Base-by-base conservation (phyloP, 2,888 invertebrate genomes). In the Uloborus plumipes region DNA sequence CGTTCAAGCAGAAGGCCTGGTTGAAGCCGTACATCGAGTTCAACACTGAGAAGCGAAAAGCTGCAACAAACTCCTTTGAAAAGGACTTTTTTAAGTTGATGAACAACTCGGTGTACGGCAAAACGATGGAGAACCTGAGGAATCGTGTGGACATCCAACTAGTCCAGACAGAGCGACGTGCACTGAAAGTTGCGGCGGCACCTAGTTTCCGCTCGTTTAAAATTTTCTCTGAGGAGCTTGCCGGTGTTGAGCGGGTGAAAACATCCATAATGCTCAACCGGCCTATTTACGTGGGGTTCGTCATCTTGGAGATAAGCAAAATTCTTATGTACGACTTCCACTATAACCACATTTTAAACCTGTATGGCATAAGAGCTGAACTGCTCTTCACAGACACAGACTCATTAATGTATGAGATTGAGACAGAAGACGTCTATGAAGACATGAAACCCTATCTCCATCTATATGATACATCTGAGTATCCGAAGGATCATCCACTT, bases 91-190 rank as follows among this genome's bases (percentile, higher is more conserved):
- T 86, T 81, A 89, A 89, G 86, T 76, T 88, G 26, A 87, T 88
- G 87, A 88, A 88, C 76, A 89, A 89, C 83, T 78, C 86, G 13
- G 87, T 89, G 87, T 85, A 88, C 88, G 2, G 90, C 89, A 86
- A 88, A 88, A 1, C 89, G 89, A 87, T 89, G 89, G 85, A 89
- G 89, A 86, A 88, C 89, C 15, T 84, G 88, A 51, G 89, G 89
- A 61, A 86, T 87, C 69, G 86, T 87, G n/a, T 26, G n/a, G n/a
- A n/a, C n/a, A n/a, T n/a, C n/a, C n/a, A n/a, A n/a, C n/a, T n/a
- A n/a, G n/a, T n/a, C n/a, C n/a, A n/a, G n/a, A n/a, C n/a, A n/a
- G n/a, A n/a, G n/a, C 4, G 87, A 88, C 84, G 86, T 91, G 1
- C 72, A 84, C 47, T 65, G 88, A 18, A 84, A 53, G 49, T 66